Percentiles rank a stretch among this genome's conserved stretches.
phyloP scores from a whole-genome alignment of 2,113 vertebrate genomes.

The Martes martes region DNA sequence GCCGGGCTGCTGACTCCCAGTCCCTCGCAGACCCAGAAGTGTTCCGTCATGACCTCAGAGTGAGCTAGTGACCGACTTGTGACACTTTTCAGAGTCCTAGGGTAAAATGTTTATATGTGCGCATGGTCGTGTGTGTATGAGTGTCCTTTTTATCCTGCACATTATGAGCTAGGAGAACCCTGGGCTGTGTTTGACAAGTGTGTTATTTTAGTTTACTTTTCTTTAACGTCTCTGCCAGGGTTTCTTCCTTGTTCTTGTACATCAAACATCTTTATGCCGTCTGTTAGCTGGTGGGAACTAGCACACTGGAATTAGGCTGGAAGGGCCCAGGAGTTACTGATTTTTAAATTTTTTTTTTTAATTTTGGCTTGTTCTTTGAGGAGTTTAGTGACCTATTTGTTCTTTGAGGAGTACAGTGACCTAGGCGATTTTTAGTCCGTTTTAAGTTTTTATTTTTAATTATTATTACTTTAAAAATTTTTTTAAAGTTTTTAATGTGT shows the following conservation, averaged over 20 bases:
- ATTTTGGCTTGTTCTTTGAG: neutral
- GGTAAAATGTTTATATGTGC: slow-evolving; percentile 37
- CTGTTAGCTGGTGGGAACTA: neutral
- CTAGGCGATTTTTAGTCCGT: neutral
- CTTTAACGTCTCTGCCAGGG: neutral
- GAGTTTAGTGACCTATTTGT: neutral
- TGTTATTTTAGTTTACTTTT: neutral
- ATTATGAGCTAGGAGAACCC: neutral
- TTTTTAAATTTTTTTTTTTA: neutral
- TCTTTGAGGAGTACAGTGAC: neutral
- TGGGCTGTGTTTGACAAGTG: neutral
- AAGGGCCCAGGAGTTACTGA: neutral
- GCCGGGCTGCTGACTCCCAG: neutral
- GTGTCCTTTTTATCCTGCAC: neutral
- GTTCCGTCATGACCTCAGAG: neutral
- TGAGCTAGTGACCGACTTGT: neutral
- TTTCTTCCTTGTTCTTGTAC: neutral
- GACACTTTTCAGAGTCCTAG: neutral
- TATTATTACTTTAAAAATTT: neutral
- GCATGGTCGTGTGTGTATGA: neutral
- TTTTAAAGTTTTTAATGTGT: slow-evolving; percentile 1
- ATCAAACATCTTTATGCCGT: neutral
- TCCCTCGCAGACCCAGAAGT: neutral
- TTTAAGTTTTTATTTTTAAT: neutral
- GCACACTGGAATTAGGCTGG: neutral